Evolutionary conservation across 2,797 vertebrate genomes (phyloP), one percentile per base, ranked within the genome.

Genomic region (Paratrypauchen microcephalus): DNA sequence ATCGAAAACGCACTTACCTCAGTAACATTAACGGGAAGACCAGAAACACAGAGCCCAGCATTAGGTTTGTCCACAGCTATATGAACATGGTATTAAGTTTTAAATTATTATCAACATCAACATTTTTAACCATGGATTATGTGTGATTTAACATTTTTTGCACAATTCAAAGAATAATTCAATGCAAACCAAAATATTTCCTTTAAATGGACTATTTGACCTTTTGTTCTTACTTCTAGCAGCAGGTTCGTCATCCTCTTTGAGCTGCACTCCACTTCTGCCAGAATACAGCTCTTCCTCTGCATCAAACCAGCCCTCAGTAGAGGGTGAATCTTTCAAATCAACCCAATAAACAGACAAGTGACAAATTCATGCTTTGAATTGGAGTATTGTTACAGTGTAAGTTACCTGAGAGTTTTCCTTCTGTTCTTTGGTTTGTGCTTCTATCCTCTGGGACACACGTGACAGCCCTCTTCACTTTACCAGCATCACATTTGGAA

Each of bases 261-360:
- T 4, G 26, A 26, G 21, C 5, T 21, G 65, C 0, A 13, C 68
- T 66, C 48, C 70, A 62, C 47, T 68, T 19, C 48, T 60, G 15
- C 0, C 64, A 19, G 32, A 41, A 63, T 54, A 59, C 23, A 93
- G 68, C 12, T 88, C 70, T 64, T 93, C 93, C 30, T 90, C 76
- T 8, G 93, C 93, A 70, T 94, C 91, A 8, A 79, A 93, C 92
- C 92, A 93, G 1, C 26, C 56, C 75, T 93, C 92, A 0, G 30
- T 72, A 0, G n/a, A 9, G 63, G 23, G 71, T 0, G 57, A 45
- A 39, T 88, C 90, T 69, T 80, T 78, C 21, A 39, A 8, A 3
- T 8, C 63, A 62, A 16, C n/a, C 19, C 3, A 41, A 21, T 21
- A 45, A 45, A 23, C 5, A 9, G 19, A 19, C 2, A 16, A 7